Evolutionary conservation across 2,113 vertebrate genomes (phyloP), one percentile per base, ranked within the genome.

Genomic region (Leiothrix lutea): DNA sequence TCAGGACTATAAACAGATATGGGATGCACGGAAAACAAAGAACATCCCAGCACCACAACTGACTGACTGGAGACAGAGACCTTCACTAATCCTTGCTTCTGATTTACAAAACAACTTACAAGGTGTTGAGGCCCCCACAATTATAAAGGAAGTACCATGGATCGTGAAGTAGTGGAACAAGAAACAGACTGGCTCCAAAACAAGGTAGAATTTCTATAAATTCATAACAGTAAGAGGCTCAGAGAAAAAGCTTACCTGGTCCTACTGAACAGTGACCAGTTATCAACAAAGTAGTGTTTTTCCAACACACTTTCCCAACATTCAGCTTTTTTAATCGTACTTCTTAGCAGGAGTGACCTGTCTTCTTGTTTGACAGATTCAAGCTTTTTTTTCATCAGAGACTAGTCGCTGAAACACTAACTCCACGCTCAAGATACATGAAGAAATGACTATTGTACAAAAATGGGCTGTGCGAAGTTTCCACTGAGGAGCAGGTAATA

Each of bases 61-160:
- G 42, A 71, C n/a, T 25, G 45, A 38, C 48, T 79, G 26, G 62
- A 90, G 57, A 71, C 25, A 31, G 24, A 62, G 6, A 64, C 12
- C 35, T 66, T 91, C 65, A 28, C 22, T 64, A 62, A 45, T n/a
- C 57, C 45, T 67, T 60, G 21, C 36, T 75, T 80, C 70, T 9
- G 19, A n/a, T 79, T 61, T 65, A 67, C 19, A 72, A n/a, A 18
- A 74, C 33, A 64, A 60, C 18, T 87, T 57, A 26, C 14, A 81
- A 92, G 11, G 29, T 25, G 5, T 23, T 17, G 67, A 88, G 15
- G n/a, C 14, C 29, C 7, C 31, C 54, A 82, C 42, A 93, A 26
- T 51, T 50, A 75, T 77, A 93, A 95, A 91, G 94, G 70, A 96
- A 94, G 92, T 93, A 93, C 78, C 92, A 96, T 87, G 90, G 69